These are phyloP conservation scores for Yponomeuta plumbellus DNA, from an alignment of 2,888 invertebrate genomes.

Conservation along the genomic window DNA sequence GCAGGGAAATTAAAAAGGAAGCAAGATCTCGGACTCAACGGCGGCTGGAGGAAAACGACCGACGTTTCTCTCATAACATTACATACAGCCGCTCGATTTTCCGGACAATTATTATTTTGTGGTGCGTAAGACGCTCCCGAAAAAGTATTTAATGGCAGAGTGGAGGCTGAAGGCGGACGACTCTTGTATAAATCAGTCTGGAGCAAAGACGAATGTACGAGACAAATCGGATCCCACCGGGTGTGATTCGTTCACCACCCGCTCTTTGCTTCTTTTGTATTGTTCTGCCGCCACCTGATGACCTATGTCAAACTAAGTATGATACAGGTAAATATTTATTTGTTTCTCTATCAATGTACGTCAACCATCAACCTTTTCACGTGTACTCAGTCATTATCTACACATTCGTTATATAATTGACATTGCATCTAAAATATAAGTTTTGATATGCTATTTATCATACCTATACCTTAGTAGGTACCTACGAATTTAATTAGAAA, in stretches of 20 bases:
- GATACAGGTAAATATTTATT: neutral
- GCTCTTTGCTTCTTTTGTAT: slow-evolving; percentile 17
- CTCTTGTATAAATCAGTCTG: slow-evolving; percentile 56
- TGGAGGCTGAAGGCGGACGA: slow-evolving; percentile 41
- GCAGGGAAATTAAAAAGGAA: slow-evolving; percentile 78
- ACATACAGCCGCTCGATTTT: slow-evolving; percentile 75
- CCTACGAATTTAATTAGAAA: neutral
- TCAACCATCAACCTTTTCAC: too few relatives aligned
- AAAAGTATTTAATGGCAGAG: slow-evolving; percentile 65
- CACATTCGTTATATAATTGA: too few relatives aligned
- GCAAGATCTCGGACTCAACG: slow-evolving; percentile 75
- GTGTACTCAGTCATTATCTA: too few relatives aligned
- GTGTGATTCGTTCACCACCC: slow-evolving; percentile 31
- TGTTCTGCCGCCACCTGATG: neutral
- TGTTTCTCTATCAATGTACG: neutral
- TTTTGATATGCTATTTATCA: too few relatives aligned
- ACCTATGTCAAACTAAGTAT: neutral
- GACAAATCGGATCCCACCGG: slow-evolving; percentile 47
- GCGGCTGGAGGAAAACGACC: slow-evolving; percentile 65
- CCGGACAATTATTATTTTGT: slow-evolving; percentile 77
- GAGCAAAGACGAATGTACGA: slow-evolving; percentile 57
- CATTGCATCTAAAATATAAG: too few relatives aligned
- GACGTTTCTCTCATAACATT: slow-evolving; percentile 74
- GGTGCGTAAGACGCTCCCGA: slow-evolving; percentile 69
- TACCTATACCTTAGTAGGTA: neutral